These are phyloP conservation scores for Charadrius vociferus DNA, from an alignment of 2,113 vertebrate genomes.

Conservation along the genomic window DNA sequence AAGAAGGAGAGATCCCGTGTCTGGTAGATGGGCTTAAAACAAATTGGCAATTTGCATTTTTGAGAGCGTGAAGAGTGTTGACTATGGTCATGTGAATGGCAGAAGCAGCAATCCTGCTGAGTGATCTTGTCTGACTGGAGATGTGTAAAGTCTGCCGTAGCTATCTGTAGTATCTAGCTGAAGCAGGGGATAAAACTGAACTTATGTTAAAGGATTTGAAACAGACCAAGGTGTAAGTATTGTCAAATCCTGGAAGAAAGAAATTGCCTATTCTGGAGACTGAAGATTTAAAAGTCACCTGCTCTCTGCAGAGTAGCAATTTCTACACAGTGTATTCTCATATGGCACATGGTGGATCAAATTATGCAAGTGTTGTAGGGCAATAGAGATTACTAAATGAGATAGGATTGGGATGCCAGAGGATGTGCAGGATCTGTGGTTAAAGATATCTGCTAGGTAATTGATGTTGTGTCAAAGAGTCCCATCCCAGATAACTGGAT, in stretches of 20 bases:
- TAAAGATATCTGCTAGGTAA: neutral
- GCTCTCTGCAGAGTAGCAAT: neutral
- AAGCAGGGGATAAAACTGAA: neutral
- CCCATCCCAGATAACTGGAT: neutral
- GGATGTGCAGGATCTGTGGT: neutral
- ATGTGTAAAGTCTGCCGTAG: neutral
- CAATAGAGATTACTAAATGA: neutral
- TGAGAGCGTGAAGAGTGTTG: neutral
- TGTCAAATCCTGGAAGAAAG: neutral
- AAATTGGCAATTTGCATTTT: conserved; percentile 9
- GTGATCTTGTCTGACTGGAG: neutral
- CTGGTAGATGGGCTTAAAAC: neutral
- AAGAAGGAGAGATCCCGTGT: neutral
- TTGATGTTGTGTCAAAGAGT: neutral
- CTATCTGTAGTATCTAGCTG: neutral
- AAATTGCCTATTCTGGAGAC: neutral
- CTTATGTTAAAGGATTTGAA: neutral
- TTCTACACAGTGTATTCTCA: neutral
- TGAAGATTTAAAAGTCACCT: neutral
- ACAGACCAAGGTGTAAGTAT: neutral
- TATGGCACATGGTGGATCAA: neutral
- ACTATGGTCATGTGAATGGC: neutral
- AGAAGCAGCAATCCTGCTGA: neutral
- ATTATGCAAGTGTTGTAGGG: neutral
- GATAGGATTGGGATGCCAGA: neutral